These are phyloP conservation scores for Cichlasoma orientale DNA, from an alignment of 2,797 vertebrate genomes.

Conservation along the genomic window DNA sequence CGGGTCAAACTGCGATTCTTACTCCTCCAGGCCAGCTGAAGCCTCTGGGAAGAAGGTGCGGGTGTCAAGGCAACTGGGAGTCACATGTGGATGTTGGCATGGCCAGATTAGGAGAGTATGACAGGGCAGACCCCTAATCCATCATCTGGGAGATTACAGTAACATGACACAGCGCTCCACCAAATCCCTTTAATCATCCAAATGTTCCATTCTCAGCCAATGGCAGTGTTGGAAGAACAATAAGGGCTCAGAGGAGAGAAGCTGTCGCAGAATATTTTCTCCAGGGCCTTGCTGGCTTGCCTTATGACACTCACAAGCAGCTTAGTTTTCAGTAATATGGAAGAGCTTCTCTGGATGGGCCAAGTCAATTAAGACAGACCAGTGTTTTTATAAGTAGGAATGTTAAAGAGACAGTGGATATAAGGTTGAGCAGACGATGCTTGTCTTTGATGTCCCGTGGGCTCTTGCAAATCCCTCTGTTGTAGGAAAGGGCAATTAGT, in stretches of 20 bases:
- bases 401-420: conserved; percentile 53
- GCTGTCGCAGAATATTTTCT: conserved; percentile 55
- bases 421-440: conserved; percentile 45
- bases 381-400: conserved; percentile 54
- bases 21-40: conserved; percentile 24
- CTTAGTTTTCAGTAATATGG: conserved; percentile 58
- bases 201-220: conserved; percentile 68
- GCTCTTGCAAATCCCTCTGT: conserved; percentile 55
- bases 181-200: conserved; percentile 79
- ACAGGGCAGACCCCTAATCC: conserved; percentile 73
- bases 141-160: conserved; percentile 77
- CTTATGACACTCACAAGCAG: conserved; percentile 65
- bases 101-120: conserved; percentile 68
- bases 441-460: conserved; percentile 61
- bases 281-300: conserved; percentile 36
- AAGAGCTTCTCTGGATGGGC: conserved; percentile 54
- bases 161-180: conserved; percentile 72
- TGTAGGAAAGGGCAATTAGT: conserved; percentile 60
- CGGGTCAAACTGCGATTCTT: conserved; percentile 40
- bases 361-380: conserved; percentile 71
- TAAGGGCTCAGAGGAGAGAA: conserved; percentile 50
- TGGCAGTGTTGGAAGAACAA: conserved; percentile 56
- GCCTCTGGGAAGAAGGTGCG: conserved; percentile 38
- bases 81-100: conserved; percentile 37
- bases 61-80: conserved; percentile 41